Evolutionary conservation across 2,888 invertebrate genomes (phyloP).

Genomic region (Catonia carolina): DNA sequence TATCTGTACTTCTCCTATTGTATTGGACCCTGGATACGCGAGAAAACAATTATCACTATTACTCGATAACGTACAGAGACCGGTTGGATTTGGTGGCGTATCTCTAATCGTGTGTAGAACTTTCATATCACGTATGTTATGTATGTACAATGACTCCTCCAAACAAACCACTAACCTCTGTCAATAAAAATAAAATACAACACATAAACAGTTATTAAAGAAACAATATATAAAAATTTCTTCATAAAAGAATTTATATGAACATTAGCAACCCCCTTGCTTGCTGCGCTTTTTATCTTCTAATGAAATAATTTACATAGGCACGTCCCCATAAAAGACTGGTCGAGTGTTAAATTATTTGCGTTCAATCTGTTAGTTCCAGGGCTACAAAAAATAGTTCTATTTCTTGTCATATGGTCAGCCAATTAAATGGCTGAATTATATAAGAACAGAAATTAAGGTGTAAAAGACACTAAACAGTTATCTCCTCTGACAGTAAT

Average conservation of each 20-base stretch:
- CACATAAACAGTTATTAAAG: background rate
- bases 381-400: too few relatives aligned
- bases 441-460: too few relatives aligned
- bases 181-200: constrained; percentile 29
- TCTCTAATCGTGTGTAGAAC: constrained; percentile 96
- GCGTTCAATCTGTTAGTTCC: too few relatives aligned
- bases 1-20: constrained; percentile 91
- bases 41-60: constrained; percentile 87
- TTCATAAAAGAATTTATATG: background rate
- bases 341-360: too few relatives aligned
- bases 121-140: constrained; percentile 98
- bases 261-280: background rate
- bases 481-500: too few relatives aligned
- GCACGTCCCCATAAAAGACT: too few relatives aligned
- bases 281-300: too few relatives aligned
- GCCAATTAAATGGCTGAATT: too few relatives aligned
- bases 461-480: too few relatives aligned
- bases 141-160: constrained; percentile 95
- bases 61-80: constrained; percentile 84
- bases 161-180: constrained; percentile 93
- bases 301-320: too few relatives aligned
- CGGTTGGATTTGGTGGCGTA: constrained; percentile 91
- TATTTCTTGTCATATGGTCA: too few relatives aligned
- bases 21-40: constrained; percentile 93
- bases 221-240: background rate